Evolutionary conservation across 1,140 invertebrate species (phyloP), one percentile per base, ranked within the genome.

Genomic region (Solenopsis fugax): DNA sequence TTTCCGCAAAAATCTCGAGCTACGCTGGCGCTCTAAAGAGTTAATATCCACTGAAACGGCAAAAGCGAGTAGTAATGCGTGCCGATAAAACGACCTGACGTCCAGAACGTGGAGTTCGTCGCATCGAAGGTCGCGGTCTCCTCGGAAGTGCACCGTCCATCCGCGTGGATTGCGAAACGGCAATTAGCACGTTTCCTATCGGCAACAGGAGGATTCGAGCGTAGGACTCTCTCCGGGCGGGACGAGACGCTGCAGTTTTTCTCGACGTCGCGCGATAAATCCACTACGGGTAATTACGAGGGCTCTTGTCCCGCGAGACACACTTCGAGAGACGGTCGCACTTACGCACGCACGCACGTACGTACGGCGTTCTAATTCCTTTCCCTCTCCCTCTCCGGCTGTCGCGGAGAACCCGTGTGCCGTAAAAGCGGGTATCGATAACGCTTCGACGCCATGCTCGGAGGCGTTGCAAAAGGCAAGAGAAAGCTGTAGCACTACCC

Each of bases 401-500:
- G 21, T 29, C 65, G 34, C 52, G 65, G 64, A 54, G 13, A 54
- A 21, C 18, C 29, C 69, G 52, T 58, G 52, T 45, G 64, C 64
- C 78, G 69, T 73, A 73, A 84, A 75, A 84, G 69, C 56, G 67
- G 41, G 54, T 84, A 84, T 84, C 69, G 80, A 84, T 84, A 84
- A 62, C 80, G 54, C 69, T 82, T 82, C 80, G 80, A 84, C 80
- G 80, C 80, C 80, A 84, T 84, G 69, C 80, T 84, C 80, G 80
- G 80, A 84, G 80, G 80, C 80, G 80, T 76, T 85, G 75, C 85
- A 69, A 90, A 89, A 91, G 72, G 86, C 89, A 52, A 86, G 90
- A 87, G 89, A 92, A 91, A 90, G 89, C 88, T 85, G 77, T 54
- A 84, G 80, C 76, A 82, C 80, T 88, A 91, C 75, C 84, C 87